Evolutionary conservation across 2,888 invertebrate species (phyloP).

Genomic region (Aleiodes alternator): DNA sequence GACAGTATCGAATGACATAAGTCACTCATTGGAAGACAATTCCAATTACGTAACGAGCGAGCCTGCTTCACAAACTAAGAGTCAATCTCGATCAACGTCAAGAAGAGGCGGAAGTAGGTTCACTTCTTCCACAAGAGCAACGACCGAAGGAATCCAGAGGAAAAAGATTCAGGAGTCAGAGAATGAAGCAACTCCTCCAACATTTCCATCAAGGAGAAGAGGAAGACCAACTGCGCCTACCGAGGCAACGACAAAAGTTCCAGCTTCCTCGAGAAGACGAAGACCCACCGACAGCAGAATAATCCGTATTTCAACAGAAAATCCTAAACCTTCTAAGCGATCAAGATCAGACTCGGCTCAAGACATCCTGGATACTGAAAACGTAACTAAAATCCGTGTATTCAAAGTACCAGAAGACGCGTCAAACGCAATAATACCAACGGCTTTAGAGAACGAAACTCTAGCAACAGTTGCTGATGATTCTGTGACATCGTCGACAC

Average conservation of each 20-base stretch:
- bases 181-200: constrained; percentile 3
- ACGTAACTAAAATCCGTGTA: constrained; percentile 61
- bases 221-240: constrained; percentile 44
- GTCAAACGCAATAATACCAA: constrained; percentile 19
- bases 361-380: constrained; percentile 51
- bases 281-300: constrained; percentile 60
- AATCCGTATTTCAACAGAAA: constrained; percentile 58
- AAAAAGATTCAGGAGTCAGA: constrained; percentile 36
- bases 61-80: constrained; percentile 34
- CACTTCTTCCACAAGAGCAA: constrained; percentile 45
- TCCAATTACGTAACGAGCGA: constrained; percentile 48
- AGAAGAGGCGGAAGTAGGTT: constrained; percentile 60
- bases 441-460: constrained; percentile 7
- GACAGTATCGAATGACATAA: constrained; percentile 37
- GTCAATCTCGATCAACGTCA: constrained; percentile 45
- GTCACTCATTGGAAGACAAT: constrained; percentile 22
- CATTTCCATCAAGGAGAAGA: constrained; percentile 32
- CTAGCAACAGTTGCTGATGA: neutral
- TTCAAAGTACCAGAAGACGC: constrained; percentile 53
- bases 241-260: constrained; percentile 30
- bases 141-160: constrained; percentile 37
- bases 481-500: constrained; percentile 1
- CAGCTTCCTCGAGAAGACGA: constrained; percentile 23
- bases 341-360: constrained; percentile 45
- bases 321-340: constrained; percentile 12